These are phyloP conservation scores for Heliconius eleuchia DNA, from an alignment of 1,140 invertebrate species.

Conservation along the genomic window DNA sequence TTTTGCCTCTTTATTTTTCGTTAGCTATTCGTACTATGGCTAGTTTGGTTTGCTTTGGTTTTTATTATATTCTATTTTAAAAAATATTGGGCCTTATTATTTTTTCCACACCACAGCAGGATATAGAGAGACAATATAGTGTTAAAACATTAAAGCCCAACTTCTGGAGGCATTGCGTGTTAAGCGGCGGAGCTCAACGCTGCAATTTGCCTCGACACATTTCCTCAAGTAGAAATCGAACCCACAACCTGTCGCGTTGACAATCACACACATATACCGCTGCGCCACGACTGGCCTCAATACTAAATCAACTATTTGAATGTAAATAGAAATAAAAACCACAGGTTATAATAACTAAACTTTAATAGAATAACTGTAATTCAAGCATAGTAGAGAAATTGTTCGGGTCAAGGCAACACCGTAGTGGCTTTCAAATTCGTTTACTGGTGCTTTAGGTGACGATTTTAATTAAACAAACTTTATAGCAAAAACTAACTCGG, in stretches of 20 bases:
- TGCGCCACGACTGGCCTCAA: no score
- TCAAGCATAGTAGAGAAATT: background rate
- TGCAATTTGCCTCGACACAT: no score
- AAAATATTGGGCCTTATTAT: background rate
- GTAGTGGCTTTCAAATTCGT: background rate
- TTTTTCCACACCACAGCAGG: background rate
- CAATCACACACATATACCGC: no score
- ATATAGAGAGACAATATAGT: no score
- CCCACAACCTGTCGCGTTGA: no score
- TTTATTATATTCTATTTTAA: background rate
- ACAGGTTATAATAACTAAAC: background rate
- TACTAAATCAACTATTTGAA: no score
- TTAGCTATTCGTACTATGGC: background rate
- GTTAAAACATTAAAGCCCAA: no score
- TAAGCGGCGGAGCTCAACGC: no score
- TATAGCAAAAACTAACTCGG: background rate
- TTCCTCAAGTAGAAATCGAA: no score
- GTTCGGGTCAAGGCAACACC: background rate
- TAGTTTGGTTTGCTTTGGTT: background rate
- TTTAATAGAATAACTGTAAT: background rate
- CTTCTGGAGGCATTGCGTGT: no score
- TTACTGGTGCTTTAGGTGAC: background rate
- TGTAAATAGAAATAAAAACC: background rate
- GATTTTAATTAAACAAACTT: background rate
- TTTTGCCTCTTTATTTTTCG: background rate